A percentile compares a stretch with the other conserved stretches of the same genome.
Conservation (phyloP, 2,797 vertebrate species). For the Lepus townsendii region DNA sequence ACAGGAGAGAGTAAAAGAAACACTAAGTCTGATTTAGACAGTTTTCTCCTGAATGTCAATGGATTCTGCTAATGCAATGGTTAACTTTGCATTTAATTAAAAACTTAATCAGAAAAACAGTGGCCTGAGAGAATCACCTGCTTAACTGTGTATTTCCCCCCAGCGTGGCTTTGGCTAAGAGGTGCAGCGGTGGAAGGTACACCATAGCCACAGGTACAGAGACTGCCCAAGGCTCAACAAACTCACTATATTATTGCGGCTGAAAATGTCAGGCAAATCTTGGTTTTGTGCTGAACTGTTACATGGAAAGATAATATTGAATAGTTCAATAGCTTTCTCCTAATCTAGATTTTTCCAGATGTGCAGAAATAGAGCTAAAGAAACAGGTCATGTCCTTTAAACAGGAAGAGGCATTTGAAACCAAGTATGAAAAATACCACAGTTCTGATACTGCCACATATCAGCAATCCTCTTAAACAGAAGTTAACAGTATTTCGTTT, state of each 20-base stretch:
- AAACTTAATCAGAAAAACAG: background rate
- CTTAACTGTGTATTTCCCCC: background rate
- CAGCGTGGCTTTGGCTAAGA: background rate
- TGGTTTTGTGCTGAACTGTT: background rate
- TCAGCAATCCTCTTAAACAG: background rate
- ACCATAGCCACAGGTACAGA: background rate
- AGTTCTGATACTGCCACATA: background rate
- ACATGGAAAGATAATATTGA: background rate
- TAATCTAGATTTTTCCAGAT: background rate
- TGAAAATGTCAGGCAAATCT: background rate
- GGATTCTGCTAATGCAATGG: background rate
- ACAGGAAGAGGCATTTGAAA: background rate
- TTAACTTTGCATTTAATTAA: slow-evolving; percentile 2
- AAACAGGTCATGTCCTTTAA: background rate
- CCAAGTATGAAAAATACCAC: background rate
- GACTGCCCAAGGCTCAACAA: background rate
- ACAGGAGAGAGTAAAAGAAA: slow-evolving; percentile 64
- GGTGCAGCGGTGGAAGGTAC: background rate
- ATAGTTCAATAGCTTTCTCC: background rate
- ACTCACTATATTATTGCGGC: accelerated
- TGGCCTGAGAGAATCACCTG: background rate
- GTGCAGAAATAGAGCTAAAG: background rate
- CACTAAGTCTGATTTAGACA: slow-evolving; percentile 1
- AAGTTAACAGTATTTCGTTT: background rate
- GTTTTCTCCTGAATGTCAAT: background rate